phyloP scores from a whole-genome alignment of 1,140 invertebrate species.

The Dendroctonus ponderosae region DNA sequence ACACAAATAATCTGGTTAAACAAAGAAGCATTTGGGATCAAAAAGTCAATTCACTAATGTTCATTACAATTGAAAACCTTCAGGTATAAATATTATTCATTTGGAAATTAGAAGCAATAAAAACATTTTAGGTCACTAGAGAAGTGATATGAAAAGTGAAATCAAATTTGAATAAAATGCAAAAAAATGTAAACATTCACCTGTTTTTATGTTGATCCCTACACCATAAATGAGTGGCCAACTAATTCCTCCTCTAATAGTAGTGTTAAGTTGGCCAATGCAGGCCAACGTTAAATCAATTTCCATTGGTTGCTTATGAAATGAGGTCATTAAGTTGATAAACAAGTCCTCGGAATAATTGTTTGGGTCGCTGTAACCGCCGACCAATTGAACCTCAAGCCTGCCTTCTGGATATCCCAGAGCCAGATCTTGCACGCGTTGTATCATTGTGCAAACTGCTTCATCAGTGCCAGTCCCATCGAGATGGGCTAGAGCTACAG shows the following conservation, averaged over 20 bases:
- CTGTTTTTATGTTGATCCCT: conserved; percentile 87
- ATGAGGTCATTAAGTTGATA: conserved; percentile 77
- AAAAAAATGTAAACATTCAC: conserved; percentile 5
- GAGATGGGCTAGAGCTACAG: conserved; percentile 82
- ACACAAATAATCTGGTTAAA: too few relatives aligned
- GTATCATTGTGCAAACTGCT: conserved; percentile 75
- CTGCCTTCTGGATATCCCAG: conserved; percentile 81
- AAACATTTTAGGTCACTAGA: too few relatives aligned
- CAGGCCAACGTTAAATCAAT: conserved; percentile 87
- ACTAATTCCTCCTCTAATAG: conserved; percentile 71
- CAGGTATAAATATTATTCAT: too few relatives aligned
- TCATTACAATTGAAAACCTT: too few relatives aligned
- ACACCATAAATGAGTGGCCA: conserved; percentile 90
- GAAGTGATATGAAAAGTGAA: too few relatives aligned
- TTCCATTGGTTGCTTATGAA: conserved; percentile 84
- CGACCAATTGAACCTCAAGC: conserved; percentile 84
- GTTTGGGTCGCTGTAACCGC: conserved; percentile 82
- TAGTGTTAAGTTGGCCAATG: conserved; percentile 86
- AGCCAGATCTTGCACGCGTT: conserved; percentile 77
- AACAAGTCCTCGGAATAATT: conserved; percentile 85
- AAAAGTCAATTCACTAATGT: too few relatives aligned
- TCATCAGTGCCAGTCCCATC: conserved; percentile 81
- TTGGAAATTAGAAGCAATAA: too few relatives aligned
- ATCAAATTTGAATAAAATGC: too few relatives aligned
- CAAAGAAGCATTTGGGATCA: too few relatives aligned